Evolutionary conservation across 2,888 invertebrate species (phyloP), one percentile per base, ranked within the genome.

Genomic region (Ptilodon capucinus): DNA sequence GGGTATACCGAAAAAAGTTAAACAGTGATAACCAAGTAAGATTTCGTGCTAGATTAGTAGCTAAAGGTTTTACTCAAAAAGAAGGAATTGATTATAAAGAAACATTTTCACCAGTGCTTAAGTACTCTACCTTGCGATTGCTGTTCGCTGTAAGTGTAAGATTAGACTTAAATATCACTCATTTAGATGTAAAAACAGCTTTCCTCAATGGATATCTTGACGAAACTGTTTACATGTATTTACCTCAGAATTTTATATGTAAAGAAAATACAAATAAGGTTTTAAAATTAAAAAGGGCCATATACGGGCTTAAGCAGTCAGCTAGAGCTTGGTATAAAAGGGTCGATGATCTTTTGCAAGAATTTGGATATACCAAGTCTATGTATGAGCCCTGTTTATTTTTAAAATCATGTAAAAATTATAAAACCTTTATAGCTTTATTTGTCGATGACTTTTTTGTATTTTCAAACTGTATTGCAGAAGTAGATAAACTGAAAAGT

Each of bases 21-120:
- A 44, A 60, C 18, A 51, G 47, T 46, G 40, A 52, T 45, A 40
- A 48, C 39, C 55, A 28, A 13, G 51, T 58, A 19, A 18, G 54
- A n/a, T 60, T 55, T 8, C 6, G 17, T 2, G 34, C 34, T 2
- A 23, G 58, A n/a, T 38, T 57, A 11, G 57, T 59, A 1, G 55
- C 59, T 1, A 61, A 61, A 42, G 51, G 51, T 17, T 51, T 35
- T 25, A 45, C 42, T 35, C n/a, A n/a, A n/a, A n/a, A n/a, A n/a
- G n/a, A n/a, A n/a, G n/a, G n/a, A n/a, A n/a, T n/a, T n/a, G n/a
- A n/a, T n/a, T n/a, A 8, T 13, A 7, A 35, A 17, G 34, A 35
- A 9, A 35, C 34, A 51, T 64, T 60, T 46, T 65, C 63, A 8
- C 64, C 61, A 18, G 61, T 64, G 13, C 23, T 63, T 13, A 21